Conservation (phyloP, 2,888 invertebrate species). For the Heliconius charithonia region DNA sequence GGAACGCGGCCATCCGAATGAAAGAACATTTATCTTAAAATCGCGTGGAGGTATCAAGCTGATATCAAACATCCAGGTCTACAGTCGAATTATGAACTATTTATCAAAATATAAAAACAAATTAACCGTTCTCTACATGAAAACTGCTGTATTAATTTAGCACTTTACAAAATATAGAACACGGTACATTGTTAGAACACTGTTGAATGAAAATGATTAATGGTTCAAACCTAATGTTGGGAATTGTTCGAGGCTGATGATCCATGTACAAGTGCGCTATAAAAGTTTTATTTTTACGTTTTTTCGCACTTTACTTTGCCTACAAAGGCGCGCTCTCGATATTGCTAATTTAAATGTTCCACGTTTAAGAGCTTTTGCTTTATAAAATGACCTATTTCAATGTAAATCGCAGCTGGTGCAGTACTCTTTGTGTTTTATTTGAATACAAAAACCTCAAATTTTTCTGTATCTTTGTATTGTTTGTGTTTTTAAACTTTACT, state of each 20-base stretch:
- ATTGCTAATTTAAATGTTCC: constrained; percentile 25
- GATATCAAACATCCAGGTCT: too few relatives aligned
- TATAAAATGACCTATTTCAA: constrained; percentile 19
- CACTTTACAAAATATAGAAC: constrained; percentile 52
- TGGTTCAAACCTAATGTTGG: constrained; percentile 49
- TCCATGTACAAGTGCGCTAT: constrained; percentile 29
- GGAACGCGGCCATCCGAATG: too few relatives aligned
- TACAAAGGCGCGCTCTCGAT: constrained; percentile 23
- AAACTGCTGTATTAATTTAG: constrained; percentile 51
- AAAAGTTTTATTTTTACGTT: constrained; percentile 23
- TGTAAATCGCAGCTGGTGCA: constrained; percentile 16
- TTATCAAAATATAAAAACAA: not conserved
- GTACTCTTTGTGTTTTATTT: constrained; percentile 13
- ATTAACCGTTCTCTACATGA: constrained; percentile 3
- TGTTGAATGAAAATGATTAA: constrained; percentile 61
- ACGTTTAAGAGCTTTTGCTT: constrained; percentile 18
- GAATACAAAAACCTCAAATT: not conserved
- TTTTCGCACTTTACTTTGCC: constrained; percentile 27
- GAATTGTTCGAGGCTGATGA: constrained; percentile 51
- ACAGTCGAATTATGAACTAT: too few relatives aligned
- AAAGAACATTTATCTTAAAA: too few relatives aligned
- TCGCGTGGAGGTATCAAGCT: too few relatives aligned
- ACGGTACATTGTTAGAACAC: constrained; percentile 49
- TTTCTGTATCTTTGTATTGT: not conserved
- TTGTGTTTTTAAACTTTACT: too few relatives aligned